Base-by-base conservation (phyloP, 2,888 invertebrate genomes). In the Drosophila helvetica region DNA sequence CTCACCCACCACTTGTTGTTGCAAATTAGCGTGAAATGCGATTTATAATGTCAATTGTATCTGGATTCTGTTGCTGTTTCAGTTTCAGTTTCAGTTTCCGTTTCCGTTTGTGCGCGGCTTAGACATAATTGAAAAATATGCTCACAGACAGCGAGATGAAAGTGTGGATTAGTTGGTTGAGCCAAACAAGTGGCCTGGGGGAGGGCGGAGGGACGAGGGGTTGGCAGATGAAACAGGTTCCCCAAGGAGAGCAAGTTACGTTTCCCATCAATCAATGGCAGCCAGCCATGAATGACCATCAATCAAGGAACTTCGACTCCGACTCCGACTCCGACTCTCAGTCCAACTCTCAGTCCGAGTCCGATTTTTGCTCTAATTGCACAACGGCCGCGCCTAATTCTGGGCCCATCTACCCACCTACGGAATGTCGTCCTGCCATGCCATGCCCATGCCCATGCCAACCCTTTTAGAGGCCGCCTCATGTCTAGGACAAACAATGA, bases 11-110 rank as follows among this genome's bases (percentile, higher is more conserved):
- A 59, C 64, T 74, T 78, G 67, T 77, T 78, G 82, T 70, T 81
- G 86, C 89, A 86, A 86, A 86, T 86, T 86, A 89, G 89, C 85
- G 85, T 89, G 88, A 86, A 86, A 86, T 80, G 84, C 89, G 89
- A 87, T 85, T 85, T 82, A 87, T 85, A 89, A 89, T 85, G 85
- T 85, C 88, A 89, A 85, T 85, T 85, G 81, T 83, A 59, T 66
- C 22, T 51, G 48, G 33, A 45, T 52, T 27, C 45, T n/a, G 25
- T 7, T 30, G 33, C 9, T 18, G 38, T 48, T 62, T 58, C 25
- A 22, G 54, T 45, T 33, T 33, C 9, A 3, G 10, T 30, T 30
- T 30, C 1, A 3, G 75, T 58, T 71, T 75, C 72, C 52, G 63
- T 10, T 4, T 12, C 12, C 33, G 33, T 5, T 12, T 38, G 38